phyloP scores from a whole-genome alignment of 2,888 invertebrate genomes.

The Philaethria dido region DNA sequence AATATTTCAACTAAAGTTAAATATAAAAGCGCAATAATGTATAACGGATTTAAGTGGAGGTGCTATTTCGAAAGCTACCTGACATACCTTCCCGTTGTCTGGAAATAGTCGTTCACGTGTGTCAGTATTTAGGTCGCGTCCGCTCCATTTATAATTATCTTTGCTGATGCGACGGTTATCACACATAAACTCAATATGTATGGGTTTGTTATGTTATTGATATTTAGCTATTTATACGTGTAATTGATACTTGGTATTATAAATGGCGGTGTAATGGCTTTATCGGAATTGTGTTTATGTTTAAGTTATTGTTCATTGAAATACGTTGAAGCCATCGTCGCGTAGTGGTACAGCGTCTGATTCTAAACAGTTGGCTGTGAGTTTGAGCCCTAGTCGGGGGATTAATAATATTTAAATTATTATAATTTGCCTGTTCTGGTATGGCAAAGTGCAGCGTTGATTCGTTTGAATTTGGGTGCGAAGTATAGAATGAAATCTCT shows the following conservation, averaged over 20 bases:
- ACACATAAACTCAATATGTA: slow-evolving; percentile 47
- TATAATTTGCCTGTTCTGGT: too few species aligned
- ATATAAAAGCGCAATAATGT: slow-evolving; percentile 46
- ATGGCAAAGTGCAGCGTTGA: too few species aligned
- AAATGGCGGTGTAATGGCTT: not conserved
- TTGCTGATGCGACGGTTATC: slow-evolving; percentile 66
- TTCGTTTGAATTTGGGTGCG: too few species aligned
- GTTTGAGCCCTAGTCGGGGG: too few species aligned
- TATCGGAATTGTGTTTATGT: not conserved
- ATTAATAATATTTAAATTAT: too few species aligned
- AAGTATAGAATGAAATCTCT: too few species aligned
- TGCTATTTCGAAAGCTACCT: slow-evolving; percentile 71
- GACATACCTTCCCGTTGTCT: slow-evolving; percentile 66
- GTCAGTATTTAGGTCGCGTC: slow-evolving; percentile 74
- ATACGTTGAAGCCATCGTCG: too few species aligned
- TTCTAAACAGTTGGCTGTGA: too few species aligned
- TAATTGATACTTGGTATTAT: slow-evolving; percentile 20
- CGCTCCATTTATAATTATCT: slow-evolving; percentile 73
- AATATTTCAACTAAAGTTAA: slow-evolving; percentile 29
- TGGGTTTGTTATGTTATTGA: slow-evolving; percentile 39
- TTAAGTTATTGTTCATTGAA: not conserved
- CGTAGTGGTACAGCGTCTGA: too few species aligned
- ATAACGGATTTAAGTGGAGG: slow-evolving; percentile 45
- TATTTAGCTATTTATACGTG: slow-evolving; percentile 31
- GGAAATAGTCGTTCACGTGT: slow-evolving; percentile 73